phyloP scores from a whole-genome alignment of 2,113 vertebrate genomes.

The Brachyhypopomus occidentalis region DNA sequence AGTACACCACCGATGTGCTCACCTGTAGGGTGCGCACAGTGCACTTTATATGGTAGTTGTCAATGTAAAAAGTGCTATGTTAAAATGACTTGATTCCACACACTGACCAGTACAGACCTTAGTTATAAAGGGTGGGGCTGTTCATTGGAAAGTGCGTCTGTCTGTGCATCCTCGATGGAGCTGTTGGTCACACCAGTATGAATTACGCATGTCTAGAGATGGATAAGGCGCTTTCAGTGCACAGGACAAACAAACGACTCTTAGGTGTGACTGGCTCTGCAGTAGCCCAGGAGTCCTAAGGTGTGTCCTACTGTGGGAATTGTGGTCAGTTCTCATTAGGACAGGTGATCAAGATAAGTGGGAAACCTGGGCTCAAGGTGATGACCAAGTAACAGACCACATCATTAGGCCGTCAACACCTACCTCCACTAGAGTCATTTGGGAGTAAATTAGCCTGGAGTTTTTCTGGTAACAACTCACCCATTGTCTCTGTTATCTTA shows the following conservation, averaged over 20 bases:
- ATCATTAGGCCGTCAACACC: constrained; percentile 53
- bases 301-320: constrained; percentile 44
- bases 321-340: constrained; percentile 50
- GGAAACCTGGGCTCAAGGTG: constrained; percentile 40
- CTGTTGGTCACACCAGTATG: background rate
- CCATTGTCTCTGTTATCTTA: constrained; percentile 18
- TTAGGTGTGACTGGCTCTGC: constrained; percentile 41
- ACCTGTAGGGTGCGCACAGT: background rate
- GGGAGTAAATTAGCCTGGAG: constrained; percentile 50
- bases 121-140: background rate
- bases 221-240: background rate
- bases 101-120: background rate
- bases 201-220: background rate
- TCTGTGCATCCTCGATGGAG: background rate
- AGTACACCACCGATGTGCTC: background rate
- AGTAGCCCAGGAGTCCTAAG: constrained; percentile 25
- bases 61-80: background rate
- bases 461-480: constrained; percentile 12
- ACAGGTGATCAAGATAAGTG: constrained; percentile 45
- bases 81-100: no score
- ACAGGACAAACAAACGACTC: background rate
- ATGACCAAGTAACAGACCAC: constrained; percentile 49
- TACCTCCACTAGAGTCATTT: constrained; percentile 24
- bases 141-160: background rate
- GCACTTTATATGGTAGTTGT: background rate